Evolutionary conservation across 2,797 vertebrate genomes (phyloP).

Genomic region (Silurus aristotelis): DNA sequence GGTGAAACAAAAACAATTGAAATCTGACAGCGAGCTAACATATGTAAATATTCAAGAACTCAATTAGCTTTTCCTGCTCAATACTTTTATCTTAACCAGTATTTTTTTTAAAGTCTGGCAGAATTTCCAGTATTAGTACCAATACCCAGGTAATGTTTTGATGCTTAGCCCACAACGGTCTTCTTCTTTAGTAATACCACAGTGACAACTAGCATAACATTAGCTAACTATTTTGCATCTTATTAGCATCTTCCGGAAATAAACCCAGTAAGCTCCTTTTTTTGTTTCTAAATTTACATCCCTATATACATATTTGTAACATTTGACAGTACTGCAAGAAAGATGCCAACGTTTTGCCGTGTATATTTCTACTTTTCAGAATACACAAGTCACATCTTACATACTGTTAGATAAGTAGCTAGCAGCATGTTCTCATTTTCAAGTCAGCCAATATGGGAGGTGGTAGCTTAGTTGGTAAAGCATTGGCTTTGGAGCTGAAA

Average conservation of each 20-base stretch:
- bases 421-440: no score
- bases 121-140: neutral
- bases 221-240: neutral
- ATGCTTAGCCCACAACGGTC: neutral
- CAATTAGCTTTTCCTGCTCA: neutral
- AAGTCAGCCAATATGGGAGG: no score
- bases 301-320: no score
- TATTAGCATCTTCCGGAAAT: conserved; percentile 1
- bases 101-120: neutral
- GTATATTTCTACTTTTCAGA: no score
- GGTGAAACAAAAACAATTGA: neutral
- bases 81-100: neutral
- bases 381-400: no score
- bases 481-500: no score
- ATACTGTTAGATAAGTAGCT: no score
- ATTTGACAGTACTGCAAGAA: no score
- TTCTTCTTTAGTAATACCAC: neutral
- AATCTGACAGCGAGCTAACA: neutral
- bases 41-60: neutral
- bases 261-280: neutral
- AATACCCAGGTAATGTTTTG: neutral
- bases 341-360: no score
- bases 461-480: no score
- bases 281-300: no score
- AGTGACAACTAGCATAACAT: neutral